Conservation (phyloP, 2,113 vertebrate species). For the Corapipo altera region DNA sequence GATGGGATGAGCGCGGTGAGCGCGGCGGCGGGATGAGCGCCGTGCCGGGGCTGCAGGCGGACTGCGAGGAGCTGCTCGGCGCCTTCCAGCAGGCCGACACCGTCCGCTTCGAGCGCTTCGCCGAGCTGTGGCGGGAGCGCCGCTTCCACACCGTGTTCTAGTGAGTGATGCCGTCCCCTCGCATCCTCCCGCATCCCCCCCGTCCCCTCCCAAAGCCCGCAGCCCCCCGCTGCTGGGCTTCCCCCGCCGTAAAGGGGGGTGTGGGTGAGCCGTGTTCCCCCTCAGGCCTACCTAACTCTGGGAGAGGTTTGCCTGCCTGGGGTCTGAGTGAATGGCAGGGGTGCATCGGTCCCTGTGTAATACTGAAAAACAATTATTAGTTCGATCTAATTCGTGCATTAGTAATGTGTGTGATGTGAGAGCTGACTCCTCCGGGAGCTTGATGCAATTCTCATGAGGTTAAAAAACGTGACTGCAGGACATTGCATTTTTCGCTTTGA, state of each 20-base stretch:
- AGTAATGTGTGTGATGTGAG: fast-evolving
- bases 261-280: background rate
- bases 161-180: slow-evolving; percentile 66
- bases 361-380: fast-evolving
- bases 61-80: slow-evolving; percentile 84
- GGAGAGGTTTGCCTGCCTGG: background rate
- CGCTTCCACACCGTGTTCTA: slow-evolving; percentile 85
- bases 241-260: fast-evolving
- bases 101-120: slow-evolving; percentile 88
- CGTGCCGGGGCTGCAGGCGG: slow-evolving; percentile 67
- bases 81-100: slow-evolving; percentile 83
- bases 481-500: fast-evolving
- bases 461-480: background rate
- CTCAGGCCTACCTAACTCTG: fast-evolving
- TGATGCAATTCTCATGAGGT: fast-evolving
- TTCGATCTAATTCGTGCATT: fast-evolving
- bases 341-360: fast-evolving
- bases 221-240: background rate
- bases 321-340: fast-evolving
- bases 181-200: background rate
- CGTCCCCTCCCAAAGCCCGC: too few species aligned
- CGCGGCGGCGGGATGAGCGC: slow-evolving; percentile 1
- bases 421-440: fast-evolving
- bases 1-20: background rate
- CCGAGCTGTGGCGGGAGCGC: slow-evolving; percentile 82